A percentile compares a stretch with the other conserved stretches of the same genome.
phyloP scores from a whole-genome alignment of 2,113 vertebrate species.

The Ciconia boyciana region DNA sequence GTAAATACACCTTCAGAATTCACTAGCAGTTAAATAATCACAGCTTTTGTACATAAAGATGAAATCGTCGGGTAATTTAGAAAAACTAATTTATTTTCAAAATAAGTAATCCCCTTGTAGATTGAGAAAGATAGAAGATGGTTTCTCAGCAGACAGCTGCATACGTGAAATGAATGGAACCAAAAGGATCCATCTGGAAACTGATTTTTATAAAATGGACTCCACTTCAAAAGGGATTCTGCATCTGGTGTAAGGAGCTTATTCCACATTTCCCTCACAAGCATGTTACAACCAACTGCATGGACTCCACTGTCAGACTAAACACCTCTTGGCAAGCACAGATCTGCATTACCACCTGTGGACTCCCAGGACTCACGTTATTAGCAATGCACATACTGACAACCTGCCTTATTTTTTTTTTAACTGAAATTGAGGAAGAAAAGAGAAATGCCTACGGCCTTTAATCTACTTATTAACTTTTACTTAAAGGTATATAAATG shows the following conservation, averaged over 20 bases:
- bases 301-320: not conserved
- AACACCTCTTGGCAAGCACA: not conserved
- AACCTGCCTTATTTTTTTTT: not conserved
- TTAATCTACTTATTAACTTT: not conserved
- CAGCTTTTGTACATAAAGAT: slow-evolving; percentile 11
- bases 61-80: not conserved
- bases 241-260: not conserved
- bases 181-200: not conserved
- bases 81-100: slow-evolving; percentile 17
- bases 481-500: not conserved
- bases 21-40: slow-evolving; percentile 15
- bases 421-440: not conserved
- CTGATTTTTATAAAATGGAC: not conserved
- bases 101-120: not conserved
- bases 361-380: not conserved
- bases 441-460: not conserved
- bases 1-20: slow-evolving; percentile 17
- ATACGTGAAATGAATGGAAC: not conserved
- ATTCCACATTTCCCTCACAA: not conserved
- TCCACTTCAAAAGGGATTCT: not conserved
- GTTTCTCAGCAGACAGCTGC: not conserved
- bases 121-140: not conserved
- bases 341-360: not conserved
- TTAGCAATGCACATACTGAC: not conserved
- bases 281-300: not conserved